Base-by-base conservation (phyloP, 2,888 invertebrate genomes). In the Meloe dianella region DNA sequence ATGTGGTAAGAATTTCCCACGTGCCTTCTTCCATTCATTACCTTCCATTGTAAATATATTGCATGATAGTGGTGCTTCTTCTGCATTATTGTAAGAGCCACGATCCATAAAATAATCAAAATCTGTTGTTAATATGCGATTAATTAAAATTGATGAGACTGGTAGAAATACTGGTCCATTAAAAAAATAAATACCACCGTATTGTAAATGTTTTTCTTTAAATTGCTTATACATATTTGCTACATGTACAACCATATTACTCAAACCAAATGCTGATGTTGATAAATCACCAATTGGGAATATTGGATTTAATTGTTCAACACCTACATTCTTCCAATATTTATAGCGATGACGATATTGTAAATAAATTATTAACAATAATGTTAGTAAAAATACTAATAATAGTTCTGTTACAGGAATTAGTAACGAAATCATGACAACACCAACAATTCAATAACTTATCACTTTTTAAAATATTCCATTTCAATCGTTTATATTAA, bases 91-190 rank as follows among this genome's bases (percentile, higher is more conserved):
- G 8, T 61, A 68, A 0, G 29, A 12, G 12, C 68, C 65, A 29
- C 68, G 32, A 51, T 68, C 65, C 1, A 68, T 60, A 27, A 68
- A 68, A 59, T 68, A 35, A 2, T 65, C 65, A 56, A 68, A 68
- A 62, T 68, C 68, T 6, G 62, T 65, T 6, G 60, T 35, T 17
- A 68, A 24, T 7, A 68, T 57, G 9, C 29, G 22, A 35, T 68
- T 68, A 12, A 68, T 57, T 1, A 68, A 14, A 27, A 61, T 66
- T 5, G 66, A 35, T 30, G 63, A 51, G 12, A 66, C 41, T n/a
- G 68, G 68, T 1, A 68, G 12, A n/a, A 59, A 68, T 6, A 64
- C 58, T 10, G 68, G 68, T 3, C 68, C 65, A 24, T 68, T 65
- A 47, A 64, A 66, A 20, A 63, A 68, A 59, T 68, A 68, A 8